Base-by-base conservation (phyloP, 2,888 invertebrate genomes). In the Ochropleura plecta region DNA sequence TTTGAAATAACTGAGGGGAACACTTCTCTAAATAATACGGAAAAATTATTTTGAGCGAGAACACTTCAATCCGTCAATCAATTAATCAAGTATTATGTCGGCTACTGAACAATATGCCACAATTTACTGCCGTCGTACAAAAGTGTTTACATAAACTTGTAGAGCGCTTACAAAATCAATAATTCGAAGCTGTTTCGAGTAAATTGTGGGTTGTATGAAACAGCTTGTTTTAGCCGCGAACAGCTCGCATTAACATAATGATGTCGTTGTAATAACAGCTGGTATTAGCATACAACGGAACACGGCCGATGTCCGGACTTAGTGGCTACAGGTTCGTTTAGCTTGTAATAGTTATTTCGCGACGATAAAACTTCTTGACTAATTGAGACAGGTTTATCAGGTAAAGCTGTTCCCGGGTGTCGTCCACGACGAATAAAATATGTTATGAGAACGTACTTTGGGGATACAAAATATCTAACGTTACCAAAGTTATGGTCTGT, bases 211-310 rank as follows among this genome's bases (percentile, higher is more conserved):
- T 51, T 60, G 59, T 70, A 60, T 42, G 53, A 53, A 80, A 67
- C 74, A 73, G 67, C 63, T 63, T 57, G 63, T 57, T 57, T 12
- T 14, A 18, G n/a, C 55, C 63, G 63, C 40, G 48, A 68, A 68
- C 64, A 79, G 30, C 67, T 72, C 12, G 42, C 42, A 62, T 78
- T 80, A 72, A 30, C 70, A 66, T 70, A 69, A 75, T 70, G 48
- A 63, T 62, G 64, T 68, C n/a, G 70, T 68, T 40, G 55, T 69
- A 10, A 48, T 48, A 70, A 73, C 76, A 66, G 69, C 49, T 67
- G 16, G 20, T 42, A 81, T 66, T 70, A 81, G n/a, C 83, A 65
- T 65, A 65, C 62, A 76, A 68, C 57, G 59, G 44, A 18, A 12
- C 67, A 8, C 40, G 42, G 7, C 18, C 53, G 10, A 1, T 42